A percentile compares a stretch with the other conserved stretches of the same genome.
phyloP scores from a whole-genome alignment of 2,113 vertebrate genomes.

The Naja naja region DNA sequence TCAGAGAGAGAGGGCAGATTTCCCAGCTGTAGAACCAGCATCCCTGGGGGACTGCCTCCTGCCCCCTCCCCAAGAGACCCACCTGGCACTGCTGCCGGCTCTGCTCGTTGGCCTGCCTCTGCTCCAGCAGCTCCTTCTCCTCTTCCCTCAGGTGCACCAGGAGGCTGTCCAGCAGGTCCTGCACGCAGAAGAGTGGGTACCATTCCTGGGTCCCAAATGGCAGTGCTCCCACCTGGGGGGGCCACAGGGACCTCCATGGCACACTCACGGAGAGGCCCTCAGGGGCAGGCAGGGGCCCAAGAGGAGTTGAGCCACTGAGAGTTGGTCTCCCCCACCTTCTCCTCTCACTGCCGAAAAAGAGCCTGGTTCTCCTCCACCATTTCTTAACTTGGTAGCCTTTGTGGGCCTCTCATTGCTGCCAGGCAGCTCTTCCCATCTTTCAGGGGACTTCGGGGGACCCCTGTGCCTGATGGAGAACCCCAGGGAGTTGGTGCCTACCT shows the following conservation, averaged over 20 bases:
- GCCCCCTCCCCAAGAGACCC: not conserved
- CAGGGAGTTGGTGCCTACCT: not conserved
- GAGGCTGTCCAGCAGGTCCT: not conserved
- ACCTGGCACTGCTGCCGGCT: not conserved
- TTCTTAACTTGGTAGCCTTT: not conserved
- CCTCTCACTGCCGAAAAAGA: not conserved
- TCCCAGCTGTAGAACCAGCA: no score
- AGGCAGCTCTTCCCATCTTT: not conserved
- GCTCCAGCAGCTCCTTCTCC: not conserved
- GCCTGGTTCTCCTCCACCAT: not conserved
- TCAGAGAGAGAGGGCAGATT: not conserved
- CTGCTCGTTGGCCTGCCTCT: not conserved
- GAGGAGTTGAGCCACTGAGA: not conserved
- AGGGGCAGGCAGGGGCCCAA: no score
- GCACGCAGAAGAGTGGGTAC: accelerated
- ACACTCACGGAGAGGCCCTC: not conserved
- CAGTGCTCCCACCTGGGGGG: no score
- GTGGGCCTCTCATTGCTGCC: no score
- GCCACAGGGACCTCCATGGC: accelerated
- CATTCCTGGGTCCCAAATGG: no score
- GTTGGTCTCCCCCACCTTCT: accelerated
- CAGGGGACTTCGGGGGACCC: no score
- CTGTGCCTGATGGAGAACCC: not conserved
- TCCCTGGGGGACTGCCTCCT: not conserved
- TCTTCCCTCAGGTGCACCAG: not conserved